Evolutionary conservation across 2,113 vertebrate species (phyloP), one percentile per base, ranked within the genome.

Genomic region (Gopherus flavomarginatus): DNA sequence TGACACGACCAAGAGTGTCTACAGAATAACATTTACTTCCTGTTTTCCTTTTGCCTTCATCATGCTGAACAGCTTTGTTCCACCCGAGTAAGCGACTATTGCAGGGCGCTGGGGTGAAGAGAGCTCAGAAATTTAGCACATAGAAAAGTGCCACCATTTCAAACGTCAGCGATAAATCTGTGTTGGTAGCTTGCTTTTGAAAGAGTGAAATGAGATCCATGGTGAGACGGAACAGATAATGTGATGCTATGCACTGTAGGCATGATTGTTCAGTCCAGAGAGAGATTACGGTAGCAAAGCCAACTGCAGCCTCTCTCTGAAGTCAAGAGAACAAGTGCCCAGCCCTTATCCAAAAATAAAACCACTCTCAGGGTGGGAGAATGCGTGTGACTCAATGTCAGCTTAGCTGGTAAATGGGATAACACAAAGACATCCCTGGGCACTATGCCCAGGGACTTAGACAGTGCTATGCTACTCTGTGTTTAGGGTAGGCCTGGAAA

Each of bases 321-420:
- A 85, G 78, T 0, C 4, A 85, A 31, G 24, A 83, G 85, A 75
- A 78, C 29, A 27, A 0, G 0, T 26, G 44, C 7, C 75, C 38
- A 47, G 14, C 54, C 16, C 81, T 44, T 83, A 27, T 54, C 81
- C 27, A 16, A 87, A 94, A 81, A 44, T 19, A 11, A 1, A 16
- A 11, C n/a, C 38, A 82, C 27, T 53, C 24, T 24, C 89, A 56
- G 29, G 0, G 0, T 35, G 54, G 35, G 56, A 44, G 26, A 83
- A 78, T 0, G 3, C 16, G 16, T 4, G 42, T 19, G 81, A 84
- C 57, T 56, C 21, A 49, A 21, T 57, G 79, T 79, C 80, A 44
- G 1, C 0, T 1, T 17, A 83, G 65, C 42, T 85, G 49, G 29
- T 6, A 59, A 75, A 62, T 44, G 38, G 54, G 42, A 7, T 83